A percentile compares a stretch with the other conserved stretches of the same genome.
Evolutionary conservation across 2,888 invertebrate genomes (phyloP).

Genomic region (Cephalotes varians): DNA sequence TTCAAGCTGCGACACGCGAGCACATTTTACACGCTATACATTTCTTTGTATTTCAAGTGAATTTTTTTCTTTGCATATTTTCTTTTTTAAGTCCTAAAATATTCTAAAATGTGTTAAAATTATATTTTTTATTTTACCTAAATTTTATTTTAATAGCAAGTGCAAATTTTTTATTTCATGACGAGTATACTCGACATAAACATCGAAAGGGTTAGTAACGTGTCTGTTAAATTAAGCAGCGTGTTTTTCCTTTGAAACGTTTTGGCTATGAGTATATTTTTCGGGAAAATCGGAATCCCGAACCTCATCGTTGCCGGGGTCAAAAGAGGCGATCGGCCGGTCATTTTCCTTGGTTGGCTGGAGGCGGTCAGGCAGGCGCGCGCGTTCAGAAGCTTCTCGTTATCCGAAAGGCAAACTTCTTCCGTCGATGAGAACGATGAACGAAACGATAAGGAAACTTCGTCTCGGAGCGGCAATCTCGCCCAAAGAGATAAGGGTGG

Average conservation of each 20-base stretch:
- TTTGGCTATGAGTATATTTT: neutral
- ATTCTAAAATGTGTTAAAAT: too few relatives aligned
- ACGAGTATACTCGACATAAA: too few relatives aligned
- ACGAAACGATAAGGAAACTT: conserved; percentile 72
- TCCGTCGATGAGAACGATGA: conserved; percentile 72
- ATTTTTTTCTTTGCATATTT: too few relatives aligned
- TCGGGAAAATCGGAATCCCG: neutral
- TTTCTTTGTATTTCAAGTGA: too few relatives aligned
- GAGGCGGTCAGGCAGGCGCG: conserved; percentile 56
- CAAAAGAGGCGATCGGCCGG: conserved; percentile 57
- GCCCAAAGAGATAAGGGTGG: conserved; percentile 64
- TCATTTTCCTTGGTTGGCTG: conserved; percentile 68
- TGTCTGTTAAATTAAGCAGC: neutral
- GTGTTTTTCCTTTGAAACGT: neutral
- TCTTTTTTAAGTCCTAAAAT: too few relatives aligned
- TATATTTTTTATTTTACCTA: too few relatives aligned
- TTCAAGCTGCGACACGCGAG: too few relatives aligned
- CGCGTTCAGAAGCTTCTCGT: conserved; percentile 69
- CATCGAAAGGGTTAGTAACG: too few relatives aligned
- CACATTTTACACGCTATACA: too few relatives aligned
- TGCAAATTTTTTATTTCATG: too few relatives aligned
- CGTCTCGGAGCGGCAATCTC: conserved; percentile 60
- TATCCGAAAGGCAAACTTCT: conserved; percentile 75
- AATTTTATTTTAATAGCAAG: too few relatives aligned
- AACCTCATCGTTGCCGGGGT: conserved; percentile 44